phyloP scores from a whole-genome alignment of 2,113 vertebrate genomes.

The Hippolais icterina region DNA sequence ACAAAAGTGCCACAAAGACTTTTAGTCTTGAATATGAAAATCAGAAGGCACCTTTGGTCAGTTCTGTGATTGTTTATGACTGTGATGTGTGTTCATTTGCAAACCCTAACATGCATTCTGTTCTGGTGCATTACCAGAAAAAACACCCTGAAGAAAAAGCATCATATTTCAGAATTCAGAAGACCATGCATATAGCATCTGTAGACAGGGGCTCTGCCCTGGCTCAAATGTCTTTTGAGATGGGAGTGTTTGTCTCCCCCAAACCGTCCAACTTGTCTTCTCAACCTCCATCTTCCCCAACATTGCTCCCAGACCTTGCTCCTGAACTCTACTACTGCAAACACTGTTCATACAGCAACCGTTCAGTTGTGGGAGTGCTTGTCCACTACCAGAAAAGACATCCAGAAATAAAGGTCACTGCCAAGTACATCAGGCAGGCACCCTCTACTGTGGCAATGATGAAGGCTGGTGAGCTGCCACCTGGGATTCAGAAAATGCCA shows the following conservation, averaged over 20 bases:
- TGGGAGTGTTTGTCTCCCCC: constrained; percentile 76
- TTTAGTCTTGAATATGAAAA: constrained; percentile 77
- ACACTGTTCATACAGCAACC: constrained; percentile 94
- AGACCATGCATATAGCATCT: constrained; percentile 90
- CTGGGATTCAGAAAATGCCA: constrained; percentile 78
- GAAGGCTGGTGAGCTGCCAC: constrained; percentile 85
- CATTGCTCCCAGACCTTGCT: constrained; percentile 76
- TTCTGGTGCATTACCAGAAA: constrained; percentile 94
- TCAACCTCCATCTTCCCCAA: constrained; percentile 67
- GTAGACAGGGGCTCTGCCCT: constrained; percentile 82
- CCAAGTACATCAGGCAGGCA: constrained; percentile 93
- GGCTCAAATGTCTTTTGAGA: constrained; percentile 81
- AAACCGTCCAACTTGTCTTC: constrained; percentile 78
- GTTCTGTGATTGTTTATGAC: constrained; percentile 88
- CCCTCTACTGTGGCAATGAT: constrained; percentile 85
- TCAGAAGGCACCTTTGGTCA: constrained; percentile 79
- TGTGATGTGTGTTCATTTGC: constrained; percentile 91
- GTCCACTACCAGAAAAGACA: constrained; percentile 97
- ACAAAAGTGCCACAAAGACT: constrained; percentile 77
- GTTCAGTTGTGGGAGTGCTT: constrained; percentile 92
- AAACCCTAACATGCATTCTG: constrained; percentile 95
- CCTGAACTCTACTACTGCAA: constrained; percentile 92
- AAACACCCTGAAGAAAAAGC: constrained; percentile 95
- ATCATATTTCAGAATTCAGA: constrained; percentile 96
- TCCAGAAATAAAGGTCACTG: constrained; percentile 93